A percentile compares a stretch with the other conserved stretches of the same genome.
phyloP scores from a whole-genome alignment of 2,888 invertebrate genomes.

The Aproaerema taeniolella region DNA sequence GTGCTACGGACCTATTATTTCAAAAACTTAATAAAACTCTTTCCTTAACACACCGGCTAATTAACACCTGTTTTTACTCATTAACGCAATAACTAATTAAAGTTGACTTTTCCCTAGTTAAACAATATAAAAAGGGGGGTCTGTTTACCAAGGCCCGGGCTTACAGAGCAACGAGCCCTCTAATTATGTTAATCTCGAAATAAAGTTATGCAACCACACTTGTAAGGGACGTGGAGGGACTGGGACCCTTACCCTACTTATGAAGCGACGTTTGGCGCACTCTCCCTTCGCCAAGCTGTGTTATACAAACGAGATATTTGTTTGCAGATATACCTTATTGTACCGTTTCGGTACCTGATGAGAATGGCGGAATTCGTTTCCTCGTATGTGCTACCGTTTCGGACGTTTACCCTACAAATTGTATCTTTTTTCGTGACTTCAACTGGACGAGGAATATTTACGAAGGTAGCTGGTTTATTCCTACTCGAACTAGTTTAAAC shows the following conservation, averaged over 20 bases:
- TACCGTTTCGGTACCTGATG: conserved; percentile 6
- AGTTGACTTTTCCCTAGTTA: conserved; percentile 20
- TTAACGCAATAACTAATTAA: conserved; percentile 36
- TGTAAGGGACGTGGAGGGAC: conserved; percentile 59
- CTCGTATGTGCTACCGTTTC: no score
- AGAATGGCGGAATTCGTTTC: conserved; percentile 2
- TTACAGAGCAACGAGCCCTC: conserved; percentile 41
- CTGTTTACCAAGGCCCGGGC: conserved; percentile 44
- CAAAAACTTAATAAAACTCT: no score
- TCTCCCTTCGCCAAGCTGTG: conserved; percentile 38
- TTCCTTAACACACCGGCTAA: no score
- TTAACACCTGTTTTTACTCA: conserved; percentile 46
- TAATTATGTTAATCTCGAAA: conserved; percentile 73
- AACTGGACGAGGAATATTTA: no score
- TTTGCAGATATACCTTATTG: conserved; percentile 18
- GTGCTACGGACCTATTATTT: no score
- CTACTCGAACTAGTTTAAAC: no score
- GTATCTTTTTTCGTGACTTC: no score
- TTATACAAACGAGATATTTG: conserved; percentile 36
- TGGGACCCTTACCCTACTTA: conserved; percentile 41
- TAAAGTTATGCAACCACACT: conserved; percentile 68
- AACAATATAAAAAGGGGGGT: conserved; percentile 28
- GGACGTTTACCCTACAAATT: no score
- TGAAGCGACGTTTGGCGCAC: conserved; percentile 44
- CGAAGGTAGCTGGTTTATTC: no score